Conservation (phyloP, 2,888 invertebrate genomes). For the Thymelicus lineola region DNA sequence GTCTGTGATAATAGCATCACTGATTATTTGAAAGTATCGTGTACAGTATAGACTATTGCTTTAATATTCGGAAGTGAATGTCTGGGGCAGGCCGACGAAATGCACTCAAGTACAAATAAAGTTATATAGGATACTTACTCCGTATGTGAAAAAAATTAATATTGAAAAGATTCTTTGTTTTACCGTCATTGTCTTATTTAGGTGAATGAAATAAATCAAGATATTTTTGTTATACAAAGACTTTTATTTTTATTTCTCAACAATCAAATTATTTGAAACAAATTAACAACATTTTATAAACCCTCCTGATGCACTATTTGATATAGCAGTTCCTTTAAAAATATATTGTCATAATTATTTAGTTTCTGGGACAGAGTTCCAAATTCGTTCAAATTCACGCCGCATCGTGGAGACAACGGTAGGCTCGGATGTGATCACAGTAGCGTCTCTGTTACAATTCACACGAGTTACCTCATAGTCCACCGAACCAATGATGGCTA, state of each 20-base stretch:
- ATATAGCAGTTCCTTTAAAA: neutral
- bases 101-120: slow-evolving; percentile 80
- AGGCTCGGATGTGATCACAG: slow-evolving; percentile 61
- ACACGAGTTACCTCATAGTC: slow-evolving; percentile 57
- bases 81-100: slow-evolving; percentile 47
- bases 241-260: slow-evolving; percentile 59
- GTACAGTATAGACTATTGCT: slow-evolving; percentile 17
- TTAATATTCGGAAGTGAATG: slow-evolving; percentile 16
- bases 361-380: slow-evolving; percentile 49
- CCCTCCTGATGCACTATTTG: too few species aligned
- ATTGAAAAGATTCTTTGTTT: slow-evolving; percentile 48
- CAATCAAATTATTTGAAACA: slow-evolving; percentile 20
- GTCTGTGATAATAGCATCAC: slow-evolving; percentile 50
- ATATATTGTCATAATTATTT: slow-evolving; percentile 29
- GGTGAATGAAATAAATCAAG: slow-evolving; percentile 69
- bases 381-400: slow-evolving; percentile 66
- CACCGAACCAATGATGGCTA: slow-evolving; percentile 64
- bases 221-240: slow-evolving; percentile 71
- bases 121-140: slow-evolving; percentile 51
- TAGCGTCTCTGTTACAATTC: slow-evolving; percentile 59
- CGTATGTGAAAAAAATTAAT: slow-evolving; percentile 46
- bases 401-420: slow-evolving; percentile 54
- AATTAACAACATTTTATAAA: too few species aligned
- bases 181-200: slow-evolving; percentile 59
- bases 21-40: slow-evolving; percentile 35